phyloP scores from a whole-genome alignment of 2,797 vertebrate genomes.

The Cynodonichthys magdalenae region DNA sequence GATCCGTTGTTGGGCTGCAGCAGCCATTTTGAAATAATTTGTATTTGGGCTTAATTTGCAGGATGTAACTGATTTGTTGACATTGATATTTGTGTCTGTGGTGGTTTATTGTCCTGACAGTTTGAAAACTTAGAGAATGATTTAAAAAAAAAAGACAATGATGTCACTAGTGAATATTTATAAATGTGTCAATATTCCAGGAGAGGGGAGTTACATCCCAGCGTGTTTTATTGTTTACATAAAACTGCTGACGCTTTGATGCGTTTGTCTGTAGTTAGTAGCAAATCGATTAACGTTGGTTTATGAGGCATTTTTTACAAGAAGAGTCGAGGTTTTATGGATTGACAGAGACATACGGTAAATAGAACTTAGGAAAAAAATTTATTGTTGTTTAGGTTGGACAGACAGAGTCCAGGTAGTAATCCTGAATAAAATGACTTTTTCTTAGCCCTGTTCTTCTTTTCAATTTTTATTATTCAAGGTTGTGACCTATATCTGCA shows the following conservation, averaged over 20 bases:
- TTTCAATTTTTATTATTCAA: not conserved
- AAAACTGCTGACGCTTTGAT: slow-evolving; percentile 29
- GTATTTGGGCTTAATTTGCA: slow-evolving; percentile 39
- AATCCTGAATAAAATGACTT: not conserved
- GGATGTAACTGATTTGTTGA: slow-evolving; percentile 8
- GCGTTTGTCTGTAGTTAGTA: slow-evolving; percentile 8
- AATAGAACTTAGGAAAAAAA: slow-evolving; percentile 6
- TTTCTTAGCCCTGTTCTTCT: not conserved
- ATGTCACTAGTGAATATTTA: slow-evolving; percentile 39
- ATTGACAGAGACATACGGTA: slow-evolving; percentile 3
- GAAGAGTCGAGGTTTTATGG: slow-evolving; percentile 1
- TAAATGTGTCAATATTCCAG: slow-evolving; percentile 35
- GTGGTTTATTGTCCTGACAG: slow-evolving; percentile 30
- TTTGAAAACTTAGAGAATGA: slow-evolving; percentile 34
- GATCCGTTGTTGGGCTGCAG: slow-evolving; percentile 37
- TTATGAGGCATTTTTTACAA: slow-evolving; percentile 18
- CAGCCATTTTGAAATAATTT: slow-evolving; percentile 19
- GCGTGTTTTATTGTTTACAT: slow-evolving; percentile 26
- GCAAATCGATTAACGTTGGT: slow-evolving; percentile 43
- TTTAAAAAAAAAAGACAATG: slow-evolving; percentile 37
- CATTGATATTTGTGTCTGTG: slow-evolving; percentile 40
- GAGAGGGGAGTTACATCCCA: slow-evolving; percentile 8
- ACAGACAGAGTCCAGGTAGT: no score
- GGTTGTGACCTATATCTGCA: slow-evolving; percentile 10
- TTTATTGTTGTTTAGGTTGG: not conserved